Evolutionary conservation across 2,113 vertebrate species (phyloP), one percentile per base, ranked within the genome.

Genomic region (Pomatorhinus ruficollis): DNA sequence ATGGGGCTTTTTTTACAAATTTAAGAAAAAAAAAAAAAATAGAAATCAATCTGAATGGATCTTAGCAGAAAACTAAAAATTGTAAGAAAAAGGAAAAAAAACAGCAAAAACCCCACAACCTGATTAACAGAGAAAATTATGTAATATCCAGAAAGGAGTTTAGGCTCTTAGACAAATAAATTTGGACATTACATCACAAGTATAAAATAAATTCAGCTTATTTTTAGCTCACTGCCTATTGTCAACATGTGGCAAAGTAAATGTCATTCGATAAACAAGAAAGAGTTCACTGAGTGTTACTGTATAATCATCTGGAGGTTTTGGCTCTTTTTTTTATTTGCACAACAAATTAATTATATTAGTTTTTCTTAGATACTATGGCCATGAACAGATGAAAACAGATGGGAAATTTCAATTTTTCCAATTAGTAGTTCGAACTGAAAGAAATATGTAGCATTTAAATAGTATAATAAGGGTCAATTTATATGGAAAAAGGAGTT

Each of bases 51-150:
- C 2, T 27, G 21, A 75, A 71, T 68, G 5, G 1, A 4, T n/a
- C 20, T 35, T 54, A 56, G 16, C 10, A 79, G 71, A 40, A 21
- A 44, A 11, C 2, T 33, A 60, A 78, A 84, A 53, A 15, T 3
- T 1, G 0, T 7, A 11, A 17, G 50, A 75, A 56, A 56, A 28
- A 2, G 8, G 5, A 5, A 3, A 2, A 14, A 15, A 3, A 10
- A 33, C 5, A 24, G 12, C 4, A 64, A 64, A 66, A 11, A 7
- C 1, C 3, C 15, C 13, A 45, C 25, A 85, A 76, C 17, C 2
- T 45, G 5, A 9, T n/a, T 83, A 87, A 66, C 6, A n/a, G 13
- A 35, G 11, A 53, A 79, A 84, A 79, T 53, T 3, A 37, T 27
- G 5, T 35, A 70, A 49, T 61, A 61, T 39, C 4, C 9, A 12